A percentile compares a stretch with the other conserved stretches of the same genome.
Conservation (phyloP, 2,113 vertebrate genomes). For the Edolisoma coerulescens region DNA sequence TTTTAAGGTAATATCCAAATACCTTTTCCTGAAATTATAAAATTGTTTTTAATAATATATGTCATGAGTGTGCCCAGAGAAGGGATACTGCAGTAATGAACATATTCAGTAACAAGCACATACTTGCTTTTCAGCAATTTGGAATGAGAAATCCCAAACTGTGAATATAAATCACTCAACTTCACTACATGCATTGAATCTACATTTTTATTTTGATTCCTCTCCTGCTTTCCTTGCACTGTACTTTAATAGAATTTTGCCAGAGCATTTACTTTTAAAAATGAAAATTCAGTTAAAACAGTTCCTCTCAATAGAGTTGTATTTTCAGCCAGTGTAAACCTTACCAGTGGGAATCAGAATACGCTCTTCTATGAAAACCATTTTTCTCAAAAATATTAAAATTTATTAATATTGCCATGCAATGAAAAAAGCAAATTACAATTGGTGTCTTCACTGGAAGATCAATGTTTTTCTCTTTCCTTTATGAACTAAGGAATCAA, state of each 20-base stretch:
- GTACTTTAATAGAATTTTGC: background rate
- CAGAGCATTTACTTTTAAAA: slow-evolving; percentile 28
- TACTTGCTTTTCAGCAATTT: background rate
- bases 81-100: background rate
- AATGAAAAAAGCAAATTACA: slow-evolving; percentile 8
- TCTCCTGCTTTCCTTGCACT: background rate
- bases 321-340: background rate
- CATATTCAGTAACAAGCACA: background rate
- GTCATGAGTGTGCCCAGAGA: background rate
- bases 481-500: background rate
- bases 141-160: background rate
- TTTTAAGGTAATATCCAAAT: no score
- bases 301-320: background rate
- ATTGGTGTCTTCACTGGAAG: background rate
- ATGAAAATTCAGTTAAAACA: background rate
- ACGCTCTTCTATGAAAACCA: background rate
- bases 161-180: background rate
- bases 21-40: background rate
- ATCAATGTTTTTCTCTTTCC: background rate
- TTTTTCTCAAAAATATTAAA: background rate
- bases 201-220: background rate
- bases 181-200: background rate
- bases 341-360: background rate
- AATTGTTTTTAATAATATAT: background rate
- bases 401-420: background rate